Evolutionary conservation across 2,797 vertebrate genomes (phyloP), one percentile per base, ranked within the genome.

Genomic region (Gallinago stenura): DNA sequence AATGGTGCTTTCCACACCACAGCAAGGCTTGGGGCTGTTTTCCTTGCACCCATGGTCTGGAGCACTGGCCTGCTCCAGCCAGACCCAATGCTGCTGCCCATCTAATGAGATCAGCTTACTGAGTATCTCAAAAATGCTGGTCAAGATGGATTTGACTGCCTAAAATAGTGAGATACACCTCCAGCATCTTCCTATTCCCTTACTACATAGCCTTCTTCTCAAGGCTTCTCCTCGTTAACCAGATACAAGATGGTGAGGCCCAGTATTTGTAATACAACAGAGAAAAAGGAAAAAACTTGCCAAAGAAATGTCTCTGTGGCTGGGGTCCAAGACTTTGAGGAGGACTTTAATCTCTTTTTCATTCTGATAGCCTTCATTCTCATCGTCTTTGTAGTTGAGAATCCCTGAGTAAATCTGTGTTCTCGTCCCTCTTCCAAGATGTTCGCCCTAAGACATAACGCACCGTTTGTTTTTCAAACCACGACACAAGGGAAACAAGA

Each of bases 291-390:
- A 37, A 54, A 22, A 10, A 98, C 99, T 98, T 97, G 98, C 99
- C 99, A 99, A 96, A 90, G 99, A 99, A 77, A 99, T 99, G 95
- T 99, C 99, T 95, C 99, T 98, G 98, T 99, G 99, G 97, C 98
- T 99, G 88, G 99, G 99, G 75, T 99, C 99, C 95, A 99, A 97
- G 64, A 99, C 99, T 97, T 99, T 99, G 85, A 99, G 98, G 77
- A 99, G 99, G 70, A 99, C 99, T 97, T 99, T 98, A 62, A 99
- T 98, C 71, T 99, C 98, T 70, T 98, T 99, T 26, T 98, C 98
- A 31, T 98, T 98, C 8, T 98, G 97, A 4, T 97, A 95, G 7
- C 98, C 98, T 43, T 98, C 98, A 0, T 98, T 98, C 62, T 99
- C 98, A 7, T 99, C 99, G 1, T 97, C 99, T 93, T 98, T 99